phyloP scores from a whole-genome alignment of 2,888 invertebrate genomes.

The Operophtera brumata region DNA sequence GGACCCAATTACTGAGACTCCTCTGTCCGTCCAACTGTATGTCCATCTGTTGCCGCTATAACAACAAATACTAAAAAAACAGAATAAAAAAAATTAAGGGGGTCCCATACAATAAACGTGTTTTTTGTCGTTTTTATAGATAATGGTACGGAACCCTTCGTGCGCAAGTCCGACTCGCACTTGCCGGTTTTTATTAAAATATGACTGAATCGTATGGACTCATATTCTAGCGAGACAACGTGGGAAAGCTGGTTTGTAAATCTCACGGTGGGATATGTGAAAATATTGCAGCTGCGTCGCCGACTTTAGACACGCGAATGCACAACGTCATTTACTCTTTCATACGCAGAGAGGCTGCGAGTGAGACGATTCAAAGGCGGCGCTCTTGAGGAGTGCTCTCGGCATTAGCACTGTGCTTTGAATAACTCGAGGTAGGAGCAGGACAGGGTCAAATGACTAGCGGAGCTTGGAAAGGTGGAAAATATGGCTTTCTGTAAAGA shows the following conservation, averaged over 20 bases:
- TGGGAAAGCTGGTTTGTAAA: background rate
- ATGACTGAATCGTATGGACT: too few species aligned
- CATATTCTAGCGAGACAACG: background rate
- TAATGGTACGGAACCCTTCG: too few species aligned
- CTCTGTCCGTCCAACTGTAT: too few species aligned
- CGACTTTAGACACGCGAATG: slow-evolving; percentile 15
- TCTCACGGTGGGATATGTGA: background rate
- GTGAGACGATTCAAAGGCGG: slow-evolving; percentile 37
- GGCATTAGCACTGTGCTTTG: slow-evolving; percentile 46
- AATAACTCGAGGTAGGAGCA: slow-evolving; percentile 38
- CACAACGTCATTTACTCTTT: slow-evolving; percentile 24
- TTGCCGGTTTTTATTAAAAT: too few species aligned
- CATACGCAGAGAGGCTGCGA: slow-evolving; percentile 22
- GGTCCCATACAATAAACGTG: too few species aligned
- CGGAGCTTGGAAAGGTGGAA: background rate
- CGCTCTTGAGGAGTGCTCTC: slow-evolving; percentile 44
- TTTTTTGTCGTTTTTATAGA: too few species aligned
- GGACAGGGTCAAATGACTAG: slow-evolving; percentile 6
- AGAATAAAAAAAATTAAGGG: too few species aligned
- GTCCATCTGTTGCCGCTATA: too few species aligned
- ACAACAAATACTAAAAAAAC: too few species aligned
- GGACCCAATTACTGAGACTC: too few species aligned
- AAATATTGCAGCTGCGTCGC: background rate
- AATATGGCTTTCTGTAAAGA: background rate
- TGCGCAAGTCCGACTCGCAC: too few species aligned